Base-by-base conservation (phyloP, 1,140 invertebrate species). In the Zophobas atratus region DNA sequence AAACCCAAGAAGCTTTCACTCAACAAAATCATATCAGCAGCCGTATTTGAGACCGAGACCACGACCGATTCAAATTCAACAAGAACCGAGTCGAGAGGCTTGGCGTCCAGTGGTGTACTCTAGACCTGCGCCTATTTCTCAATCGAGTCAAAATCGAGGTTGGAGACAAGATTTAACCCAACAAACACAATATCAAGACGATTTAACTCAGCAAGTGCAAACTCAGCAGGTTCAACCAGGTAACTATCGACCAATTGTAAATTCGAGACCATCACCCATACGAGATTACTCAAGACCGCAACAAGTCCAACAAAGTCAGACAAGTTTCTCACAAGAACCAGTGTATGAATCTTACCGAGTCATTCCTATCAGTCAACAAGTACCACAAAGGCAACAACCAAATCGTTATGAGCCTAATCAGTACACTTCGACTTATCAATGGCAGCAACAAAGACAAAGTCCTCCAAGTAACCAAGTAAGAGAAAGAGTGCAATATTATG, bases 191-290 rank as follows among this genome's bases (percentile, higher is more conserved):
- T 43, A 33, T n/a, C 34, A 5, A 2, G 57, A 35, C 8, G 49
- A 51, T 51, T 51, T 51, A 20, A 51, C 49, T 6, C 49, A 51
- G n/a, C 49, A 51, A 51, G 49, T 51, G 6, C 49, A 46, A 46
- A 46, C 43, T 46, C 43, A 46, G 6, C 6, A 46, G 3, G 43
- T 46, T 20, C 20, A 20, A 20, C 20, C 20, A 20, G 20, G 20
- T 20, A 20, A 20, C 20, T 20, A 20, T 20, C 20, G 20, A 20
- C 20, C 20, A 20, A 20, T 20, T 20, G 20, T 20, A 20, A 20
- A 20, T 20, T 20, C 43, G 43, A 46, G 43, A 46, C 43, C 43
- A 46, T 8, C 43, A 46, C 20, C 20, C 20, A 20, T 20, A 20
- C 20, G 20, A 20, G 20, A 20, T 20, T 20, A 20, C 20, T 20